Conservation (phyloP, 64 coral and sea anemone genomes). For the Stylophora pistillata region DNA sequence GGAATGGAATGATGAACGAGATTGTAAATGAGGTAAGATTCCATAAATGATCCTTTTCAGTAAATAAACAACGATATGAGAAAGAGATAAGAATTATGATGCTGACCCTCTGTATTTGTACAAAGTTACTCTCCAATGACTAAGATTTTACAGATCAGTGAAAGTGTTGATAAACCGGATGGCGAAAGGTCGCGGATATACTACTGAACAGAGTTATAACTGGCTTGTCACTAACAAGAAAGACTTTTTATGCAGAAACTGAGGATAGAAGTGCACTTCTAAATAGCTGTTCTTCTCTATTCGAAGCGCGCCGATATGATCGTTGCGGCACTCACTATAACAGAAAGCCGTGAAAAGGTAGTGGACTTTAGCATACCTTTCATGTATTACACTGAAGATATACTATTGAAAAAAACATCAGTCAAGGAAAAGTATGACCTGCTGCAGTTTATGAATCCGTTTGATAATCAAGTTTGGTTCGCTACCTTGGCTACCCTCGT, state of each 20-base stretch:
- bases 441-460: slow-evolving; percentile 69
- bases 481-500: slow-evolving; percentile 37
- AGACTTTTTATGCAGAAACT: not conserved
- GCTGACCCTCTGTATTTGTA: no score
- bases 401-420: slow-evolving; percentile 34
- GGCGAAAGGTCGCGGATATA: no score
- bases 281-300: not conserved
- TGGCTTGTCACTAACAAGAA: no score
- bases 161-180: no score
- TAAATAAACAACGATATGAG: not conserved
- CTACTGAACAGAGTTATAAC: no score
- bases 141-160: no score
- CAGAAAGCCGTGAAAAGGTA: slow-evolving; percentile 49
- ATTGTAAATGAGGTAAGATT: slow-evolving; percentile 3
- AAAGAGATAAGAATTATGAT: no score
- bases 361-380: slow-evolving; percentile 64
- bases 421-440: slow-evolving; percentile 23
- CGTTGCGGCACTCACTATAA: slow-evolving; percentile 53
- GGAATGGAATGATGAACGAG: slow-evolving; percentile 53
- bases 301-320: slow-evolving; percentile 55
- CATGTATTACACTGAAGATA: slow-evolving; percentile 69
- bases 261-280: no score
- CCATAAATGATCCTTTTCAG: not conserved
- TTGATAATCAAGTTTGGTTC: slow-evolving; percentile 61
- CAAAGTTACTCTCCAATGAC: no score